Evolutionary conservation across 2,888 invertebrate species (phyloP), one percentile per base, ranked within the genome.

Genomic region (Camponotus fellah): DNA sequence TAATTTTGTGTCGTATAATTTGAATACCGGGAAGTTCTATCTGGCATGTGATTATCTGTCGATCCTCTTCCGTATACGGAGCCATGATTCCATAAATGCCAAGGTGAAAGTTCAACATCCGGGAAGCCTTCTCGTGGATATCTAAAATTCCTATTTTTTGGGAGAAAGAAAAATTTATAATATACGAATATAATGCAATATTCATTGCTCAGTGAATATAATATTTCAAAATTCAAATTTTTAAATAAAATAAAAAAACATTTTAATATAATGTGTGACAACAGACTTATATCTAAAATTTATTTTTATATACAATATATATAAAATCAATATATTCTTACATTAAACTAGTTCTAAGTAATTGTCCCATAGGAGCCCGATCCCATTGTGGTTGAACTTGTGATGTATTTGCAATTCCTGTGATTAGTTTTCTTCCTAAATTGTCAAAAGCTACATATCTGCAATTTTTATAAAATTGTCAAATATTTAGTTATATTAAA

Each of bases 391-490:
- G 95, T 71, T 92, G 93, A 60, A 92, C 88, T 86, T 95, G 95
- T 6, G 95, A 95, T 74, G 95, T 95, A 92, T 97, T 97, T 2
- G 97, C 97, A 92, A 98, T 98, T 17, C 98, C 98, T 1, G 98
- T 98, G 92, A 98, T 98, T 62, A 98, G 95, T 95, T 97, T 97
- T 91, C 97, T 97, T 9, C 98, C 98, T 79, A 97, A 95, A 65
- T 97, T 96, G 94, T 98, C 98, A 94, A 98, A 98, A 49, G 97
- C 97, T 64, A 98, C 97, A 95, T 97, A 98, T 93, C 98, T 97
- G 95, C 87, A 90, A 89, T 60, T 71, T 80, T 71, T 37, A 71
- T 1, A 66, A 76, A 37, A 9, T 0, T 21, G 8, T 43, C n/a
- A 21, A 65, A 12, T 66, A 26, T 17, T 34, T 14, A 53, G n/a